Evolutionary conservation across 1,140 invertebrate species (phyloP), one percentile per base, ranked within the genome.

Genomic region (Leptinotarsa undecemlineata): DNA sequence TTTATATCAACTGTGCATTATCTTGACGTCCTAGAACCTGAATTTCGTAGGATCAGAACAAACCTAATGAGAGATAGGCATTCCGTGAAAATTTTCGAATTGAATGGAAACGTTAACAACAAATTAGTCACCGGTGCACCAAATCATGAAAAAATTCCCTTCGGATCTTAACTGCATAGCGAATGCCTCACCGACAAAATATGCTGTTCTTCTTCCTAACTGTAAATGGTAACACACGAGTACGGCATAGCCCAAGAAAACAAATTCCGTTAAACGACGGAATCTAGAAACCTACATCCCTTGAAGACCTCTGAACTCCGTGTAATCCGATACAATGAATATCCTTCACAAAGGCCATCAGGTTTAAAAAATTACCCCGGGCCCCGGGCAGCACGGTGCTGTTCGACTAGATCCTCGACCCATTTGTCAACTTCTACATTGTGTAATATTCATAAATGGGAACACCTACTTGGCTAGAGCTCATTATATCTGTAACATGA

Each of bases 201-300:
- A 57, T n/a, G 51, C 51, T 57, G 51, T 57, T 57, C 51, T 57
- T 57, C 51, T 57, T 57, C 23, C 17, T 72, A 72, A 72, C 71
- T 72, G 71, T 72, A 72, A 72, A 63, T 63, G 57, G 60, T 62
- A 72, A 62, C 57, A 72, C 26, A 23, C 57, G 57, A 47, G 42
- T 15, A 15, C 15, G 15, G 42, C 61, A 57, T 57, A 57, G 51
- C 51, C 51, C 51, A 57, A 57, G 51, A 57, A 57, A 19, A 67
- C n/a, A 42, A 42, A 63, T 42, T 72, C 71, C 71, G 71, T 72
- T 72, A 60, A 61, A 61, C 71, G 21, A 48, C 60, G 57, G 57
- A 72, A 62, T 72, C 71, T 62, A 72, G 57, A 72, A 72, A 72
- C 71, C 71, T 72, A 72, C 71, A 72, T 72, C 71, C 71, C 71